Evolutionary conservation across 2,113 vertebrate genomes (phyloP), one percentile per base, ranked within the genome.

Genomic region (Psettodes erumei): DNA sequence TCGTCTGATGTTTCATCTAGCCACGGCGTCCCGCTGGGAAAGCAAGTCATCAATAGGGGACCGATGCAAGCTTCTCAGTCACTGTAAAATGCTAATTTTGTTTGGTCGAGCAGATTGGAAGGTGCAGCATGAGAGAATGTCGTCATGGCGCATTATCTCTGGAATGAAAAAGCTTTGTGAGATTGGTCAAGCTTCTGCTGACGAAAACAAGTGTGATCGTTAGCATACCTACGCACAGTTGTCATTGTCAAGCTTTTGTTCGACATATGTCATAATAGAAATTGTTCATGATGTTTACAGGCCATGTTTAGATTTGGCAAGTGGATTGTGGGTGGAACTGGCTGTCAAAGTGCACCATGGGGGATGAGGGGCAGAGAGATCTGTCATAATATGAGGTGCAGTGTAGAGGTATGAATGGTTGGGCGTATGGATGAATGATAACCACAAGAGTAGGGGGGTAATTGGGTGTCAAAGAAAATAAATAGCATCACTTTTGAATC

Each of bases 221-320:
- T 19, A 4, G n/a, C 18, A 11, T 16, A 25, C 8, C 4, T 12
- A 40, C 25, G 27, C 35, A 7, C 35, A 16, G 11, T 8, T 28
- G 33, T 47, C 5, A 11, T 8, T 38, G 18, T 58, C 32, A 23
- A 8, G 16, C 15, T 62, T 35, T 21, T 61, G 21, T 30, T 11
- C 1, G 38, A 28, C 5, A n/a, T 32, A 8, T 25, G 43, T 38
- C 42, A 18, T 16, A 38, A 43, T 9, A 27, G 48, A 18, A 28
- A 12, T 33, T 38, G 37, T 1, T 18, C 27, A 19, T 45, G 19
- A 60, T 25, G 30, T 28, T 6, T n/a, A 12, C 16, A 30, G 10
- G 54, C 38, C 25, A 15, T 66, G 19, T 50, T 54, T 43, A 50
- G n/a, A 38, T 60, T 38, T 40, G 48, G 55, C 58, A 59, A 37